These are phyloP conservation scores for Heterodera filipjevi DNA, from an alignment of 2,888 invertebrate genomes.

Conservation along the genomic window DNA sequence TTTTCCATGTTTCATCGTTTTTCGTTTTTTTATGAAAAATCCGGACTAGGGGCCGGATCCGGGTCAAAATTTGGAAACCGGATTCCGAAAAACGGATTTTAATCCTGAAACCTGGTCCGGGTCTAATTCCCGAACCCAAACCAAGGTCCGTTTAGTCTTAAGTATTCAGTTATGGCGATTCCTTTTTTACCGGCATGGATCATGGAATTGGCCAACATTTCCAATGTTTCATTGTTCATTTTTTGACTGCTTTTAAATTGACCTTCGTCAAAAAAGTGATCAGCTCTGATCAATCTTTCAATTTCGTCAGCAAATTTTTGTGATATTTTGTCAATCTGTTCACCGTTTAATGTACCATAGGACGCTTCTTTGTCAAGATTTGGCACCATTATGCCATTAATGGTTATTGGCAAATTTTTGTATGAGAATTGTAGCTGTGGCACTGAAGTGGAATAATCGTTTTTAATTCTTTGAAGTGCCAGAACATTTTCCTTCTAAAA, in stretches of 20 bases:
- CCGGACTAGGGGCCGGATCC: no score
- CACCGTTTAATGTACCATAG: background rate
- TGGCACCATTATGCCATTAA: background rate
- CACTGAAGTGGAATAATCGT: background rate
- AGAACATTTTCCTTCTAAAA: background rate
- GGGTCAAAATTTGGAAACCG: no score
- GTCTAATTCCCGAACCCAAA: no score
- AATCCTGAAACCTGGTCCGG: no score
- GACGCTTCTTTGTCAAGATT: background rate
- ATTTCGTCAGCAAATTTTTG: constrained; percentile 5
- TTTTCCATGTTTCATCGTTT: no score
- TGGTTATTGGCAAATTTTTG: background rate
- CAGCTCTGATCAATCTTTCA: constrained; percentile 4
- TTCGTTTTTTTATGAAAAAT: no score
- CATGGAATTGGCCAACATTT: background rate
- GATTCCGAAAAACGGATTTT: no score
- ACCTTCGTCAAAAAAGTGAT: constrained; percentile 4
- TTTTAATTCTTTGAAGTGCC: background rate
- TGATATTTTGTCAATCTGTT: background rate
- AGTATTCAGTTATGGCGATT: no score
- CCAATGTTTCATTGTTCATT: background rate
- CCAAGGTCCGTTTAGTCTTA: no score
- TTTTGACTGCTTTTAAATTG: background rate
- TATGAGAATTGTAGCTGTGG: background rate
- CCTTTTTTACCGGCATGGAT: background rate